These are phyloP conservation scores for Alca torda DNA, from an alignment of 2,797 vertebrate genomes.

Conservation along the genomic window DNA sequence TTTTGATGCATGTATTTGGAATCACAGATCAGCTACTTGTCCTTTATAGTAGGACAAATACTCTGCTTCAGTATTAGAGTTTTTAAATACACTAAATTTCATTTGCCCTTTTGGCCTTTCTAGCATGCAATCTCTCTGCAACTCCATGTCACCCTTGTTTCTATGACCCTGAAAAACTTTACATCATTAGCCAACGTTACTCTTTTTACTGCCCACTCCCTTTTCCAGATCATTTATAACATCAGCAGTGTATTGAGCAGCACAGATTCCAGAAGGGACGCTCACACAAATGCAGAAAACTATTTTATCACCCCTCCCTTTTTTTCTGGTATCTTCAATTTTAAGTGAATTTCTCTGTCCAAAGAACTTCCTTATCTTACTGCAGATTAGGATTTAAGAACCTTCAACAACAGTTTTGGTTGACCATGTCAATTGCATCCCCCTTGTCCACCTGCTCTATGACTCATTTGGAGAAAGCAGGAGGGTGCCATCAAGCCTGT, in stretches of 20 bases:
- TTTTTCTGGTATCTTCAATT: neutral
- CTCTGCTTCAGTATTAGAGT: neutral
- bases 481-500: neutral
- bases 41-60: neutral
- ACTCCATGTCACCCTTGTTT: neutral
- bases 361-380: neutral
- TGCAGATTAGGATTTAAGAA: neutral
- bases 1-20: neutral
- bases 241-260: neutral
- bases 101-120: neutral
- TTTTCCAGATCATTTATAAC: neutral
- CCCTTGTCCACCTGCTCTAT: neutral
- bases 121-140: neutral
- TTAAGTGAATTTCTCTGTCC: neutral
- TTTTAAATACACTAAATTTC: neutral
- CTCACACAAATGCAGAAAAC: neutral
- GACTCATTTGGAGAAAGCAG: neutral
- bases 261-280: neutral
- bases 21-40: neutral
- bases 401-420: neutral
- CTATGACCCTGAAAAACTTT: neutral
- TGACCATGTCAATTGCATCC: neutral
- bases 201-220: neutral
- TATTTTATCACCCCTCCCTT: neutral
- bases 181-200: neutral